phyloP scores from a whole-genome alignment of 1,140 invertebrate species.

The Aphaenogaster floridana region DNA sequence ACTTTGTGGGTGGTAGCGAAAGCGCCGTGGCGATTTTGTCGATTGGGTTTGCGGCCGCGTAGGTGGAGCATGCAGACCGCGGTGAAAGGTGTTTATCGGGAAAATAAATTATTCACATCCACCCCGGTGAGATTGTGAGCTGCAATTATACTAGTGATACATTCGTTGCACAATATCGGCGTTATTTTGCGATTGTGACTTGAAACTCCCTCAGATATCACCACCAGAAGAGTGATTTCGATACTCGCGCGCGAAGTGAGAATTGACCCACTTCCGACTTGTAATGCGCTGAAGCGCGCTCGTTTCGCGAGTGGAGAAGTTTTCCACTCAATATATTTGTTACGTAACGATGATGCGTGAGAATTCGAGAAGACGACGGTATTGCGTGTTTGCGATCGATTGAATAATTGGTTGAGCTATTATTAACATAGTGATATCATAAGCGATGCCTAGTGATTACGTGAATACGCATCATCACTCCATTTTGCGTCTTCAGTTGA shows the following conservation, averaged over 20 bases:
- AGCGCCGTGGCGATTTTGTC: slow-evolving; percentile 9
- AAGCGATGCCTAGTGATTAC: slow-evolving; percentile 73
- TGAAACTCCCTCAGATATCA: background rate
- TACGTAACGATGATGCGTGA: slow-evolving; percentile 12
- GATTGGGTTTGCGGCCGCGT: slow-evolving; percentile 3
- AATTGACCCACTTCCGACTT: slow-evolving; percentile 10
- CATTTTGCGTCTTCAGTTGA: slow-evolving; percentile 48
- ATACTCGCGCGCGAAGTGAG: slow-evolving; percentile 4
- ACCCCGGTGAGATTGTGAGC: background rate
- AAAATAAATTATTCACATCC: slow-evolving; percentile 23
- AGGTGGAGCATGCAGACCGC: background rate
- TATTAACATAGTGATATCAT: slow-evolving; percentile 51
- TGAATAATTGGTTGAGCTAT: background rate
- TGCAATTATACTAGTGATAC: background rate
- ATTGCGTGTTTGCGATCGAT: background rate
- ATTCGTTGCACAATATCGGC: slow-evolving; percentile 8
- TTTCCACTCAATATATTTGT: background rate
- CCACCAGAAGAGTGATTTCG: background rate
- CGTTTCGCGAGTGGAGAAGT: background rate
- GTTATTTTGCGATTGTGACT: background rate
- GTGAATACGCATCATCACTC: slow-evolving; percentile 32
- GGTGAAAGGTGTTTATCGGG: slow-evolving; percentile 14
- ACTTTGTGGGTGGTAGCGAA: background rate
- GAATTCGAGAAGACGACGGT: background rate
- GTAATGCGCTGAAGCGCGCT: background rate